phyloP scores from a whole-genome alignment of 1,140 invertebrate genomes.

The Trichonephila clavata region DNA sequence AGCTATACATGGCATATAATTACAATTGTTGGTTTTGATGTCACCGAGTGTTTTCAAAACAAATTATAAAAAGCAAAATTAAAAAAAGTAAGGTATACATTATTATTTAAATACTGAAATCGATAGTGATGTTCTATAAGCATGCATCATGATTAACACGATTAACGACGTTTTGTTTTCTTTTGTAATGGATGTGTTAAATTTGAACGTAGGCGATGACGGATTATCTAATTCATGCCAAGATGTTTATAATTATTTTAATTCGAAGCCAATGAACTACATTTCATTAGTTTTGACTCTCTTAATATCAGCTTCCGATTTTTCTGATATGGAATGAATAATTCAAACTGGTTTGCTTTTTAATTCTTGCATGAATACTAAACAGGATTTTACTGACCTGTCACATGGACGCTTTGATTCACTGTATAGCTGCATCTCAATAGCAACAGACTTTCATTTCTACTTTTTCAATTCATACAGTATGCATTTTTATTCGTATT shows the following conservation, averaged over 20 bases:
- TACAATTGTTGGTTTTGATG: no score
- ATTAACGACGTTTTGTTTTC: neutral
- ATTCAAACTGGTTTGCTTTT: neutral
- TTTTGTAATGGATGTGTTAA: neutral
- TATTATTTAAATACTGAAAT: no score
- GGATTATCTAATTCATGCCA: neutral
- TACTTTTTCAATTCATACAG: no score
- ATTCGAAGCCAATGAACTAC: neutral
- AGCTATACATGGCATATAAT: no score
- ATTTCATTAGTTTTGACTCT: neutral
- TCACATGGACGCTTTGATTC: neutral
- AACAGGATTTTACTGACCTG: neutral
- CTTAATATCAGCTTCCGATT: neutral
- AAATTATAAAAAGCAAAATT: no score
- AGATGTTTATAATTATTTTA: constrained; percentile 2
- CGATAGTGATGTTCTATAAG: neutral
- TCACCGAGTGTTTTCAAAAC: no score
- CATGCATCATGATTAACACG: neutral
- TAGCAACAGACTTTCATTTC: no score
- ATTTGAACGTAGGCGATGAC: neutral
- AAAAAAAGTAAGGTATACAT: no score
- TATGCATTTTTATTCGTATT: no score
- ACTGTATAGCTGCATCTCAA: neutral
- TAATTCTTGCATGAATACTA: neutral
- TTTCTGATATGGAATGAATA: neutral